Evolutionary conservation across 2,888 invertebrate genomes (phyloP).

Genomic region (Perizoma affinitatum): DNA sequence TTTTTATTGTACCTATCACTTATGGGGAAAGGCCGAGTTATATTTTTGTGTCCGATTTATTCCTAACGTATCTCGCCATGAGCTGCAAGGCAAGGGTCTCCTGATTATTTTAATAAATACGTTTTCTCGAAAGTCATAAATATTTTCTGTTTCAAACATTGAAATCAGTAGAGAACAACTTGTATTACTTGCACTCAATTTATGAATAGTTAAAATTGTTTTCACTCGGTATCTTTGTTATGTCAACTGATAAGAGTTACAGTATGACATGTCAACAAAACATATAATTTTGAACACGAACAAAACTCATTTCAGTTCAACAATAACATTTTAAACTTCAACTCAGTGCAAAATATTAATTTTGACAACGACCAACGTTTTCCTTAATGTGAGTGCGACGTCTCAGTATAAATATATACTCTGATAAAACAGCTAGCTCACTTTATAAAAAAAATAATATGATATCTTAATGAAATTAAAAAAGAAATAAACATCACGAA

Average conservation of each 20-base stretch:
- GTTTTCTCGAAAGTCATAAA: no score
- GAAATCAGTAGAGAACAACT: no score
- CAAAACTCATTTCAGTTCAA: slow-evolving; percentile 25
- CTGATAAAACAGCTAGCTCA: slow-evolving; percentile 13
- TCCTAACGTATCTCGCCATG: no score
- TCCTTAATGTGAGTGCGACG: slow-evolving; percentile 18
- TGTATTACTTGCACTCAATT: no score
- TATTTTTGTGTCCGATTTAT: slow-evolving; percentile 27
- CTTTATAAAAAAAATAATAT: background rate
- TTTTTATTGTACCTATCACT: slow-evolving; percentile 33
- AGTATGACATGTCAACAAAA: slow-evolving; percentile 10
- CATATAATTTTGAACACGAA: slow-evolving; percentile 11
- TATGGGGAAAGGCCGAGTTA: slow-evolving; percentile 29
- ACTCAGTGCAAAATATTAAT: slow-evolving; percentile 27
- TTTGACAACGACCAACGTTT: slow-evolving; percentile 26
- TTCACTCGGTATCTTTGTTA: no score
- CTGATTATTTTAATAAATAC: no score
- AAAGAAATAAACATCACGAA: no score
- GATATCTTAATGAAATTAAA: no score
- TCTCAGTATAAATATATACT: slow-evolving; percentile 11
- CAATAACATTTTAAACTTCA: slow-evolving; percentile 29
- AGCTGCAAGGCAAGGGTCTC: no score
- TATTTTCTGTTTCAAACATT: no score
- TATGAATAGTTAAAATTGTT: no score
- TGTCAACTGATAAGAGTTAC: background rate